These are phyloP conservation scores for Buphagus erythrorhynchus DNA, from an alignment of 2,797 vertebrate genomes.

Conservation along the genomic window DNA sequence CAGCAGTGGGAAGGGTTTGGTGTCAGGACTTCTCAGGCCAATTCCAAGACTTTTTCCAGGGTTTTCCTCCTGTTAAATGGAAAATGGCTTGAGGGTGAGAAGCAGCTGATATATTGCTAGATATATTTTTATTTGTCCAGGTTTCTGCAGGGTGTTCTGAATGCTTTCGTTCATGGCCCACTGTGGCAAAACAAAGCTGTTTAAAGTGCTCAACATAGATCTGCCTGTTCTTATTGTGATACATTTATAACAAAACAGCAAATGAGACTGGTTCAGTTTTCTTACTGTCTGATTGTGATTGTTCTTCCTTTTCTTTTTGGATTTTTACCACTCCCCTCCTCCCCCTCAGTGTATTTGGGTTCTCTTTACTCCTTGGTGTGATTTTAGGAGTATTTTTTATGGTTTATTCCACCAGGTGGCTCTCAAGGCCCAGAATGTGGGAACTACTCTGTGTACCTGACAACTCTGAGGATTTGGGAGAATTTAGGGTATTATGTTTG, in stretches of 20 bases:
- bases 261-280: not conserved
- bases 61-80: not conserved
- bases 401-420: constrained; percentile 71
- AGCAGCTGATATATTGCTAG: not conserved
- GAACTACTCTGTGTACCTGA: not conserved
- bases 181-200: not conserved
- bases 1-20: not conserved
- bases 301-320: not conserved
- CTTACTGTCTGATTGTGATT: not conserved
- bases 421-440: constrained; percentile 55
- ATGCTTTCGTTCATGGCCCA: not conserved
- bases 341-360: not conserved
- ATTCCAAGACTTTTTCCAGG: not conserved
- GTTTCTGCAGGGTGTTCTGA: not conserved
- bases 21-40: not conserved
- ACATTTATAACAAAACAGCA: not conserved
- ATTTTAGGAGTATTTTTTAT: not conserved
- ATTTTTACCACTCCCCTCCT: not conserved
- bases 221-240: not conserved
- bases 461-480: not conserved
- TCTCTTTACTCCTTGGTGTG: not conserved
- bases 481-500: not conserved
- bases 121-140: not conserved
- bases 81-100: not conserved
- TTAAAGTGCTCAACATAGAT: not conserved